phyloP scores from a whole-genome alignment of 2,888 invertebrate genomes.

The Caenorhabditis plicata region DNA sequence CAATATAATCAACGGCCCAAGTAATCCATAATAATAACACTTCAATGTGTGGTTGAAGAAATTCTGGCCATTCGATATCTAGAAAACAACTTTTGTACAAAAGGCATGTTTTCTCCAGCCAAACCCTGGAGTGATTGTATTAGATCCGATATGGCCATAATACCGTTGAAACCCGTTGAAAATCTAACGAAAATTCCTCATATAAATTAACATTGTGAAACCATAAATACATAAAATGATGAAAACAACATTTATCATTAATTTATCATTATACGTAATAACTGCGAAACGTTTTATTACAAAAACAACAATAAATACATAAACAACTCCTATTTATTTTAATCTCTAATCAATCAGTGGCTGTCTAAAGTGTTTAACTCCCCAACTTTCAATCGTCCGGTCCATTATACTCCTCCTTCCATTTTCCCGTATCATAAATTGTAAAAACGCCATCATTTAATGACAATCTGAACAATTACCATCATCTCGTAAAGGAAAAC shows the following conservation, averaged over 20 bases:
- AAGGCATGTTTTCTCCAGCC: background rate
- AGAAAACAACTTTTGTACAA: slow-evolving; percentile 1
- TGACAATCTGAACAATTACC: too few relatives aligned
- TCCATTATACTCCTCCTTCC: slow-evolving; percentile 16
- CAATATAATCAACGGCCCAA: slow-evolving; percentile 60
- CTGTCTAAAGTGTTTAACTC: background rate
- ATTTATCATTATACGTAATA: too few relatives aligned
- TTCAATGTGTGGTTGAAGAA: slow-evolving; percentile 61
- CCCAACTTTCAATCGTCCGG: background rate
- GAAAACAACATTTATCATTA: background rate
- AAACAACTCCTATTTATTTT: slow-evolving; percentile 2
- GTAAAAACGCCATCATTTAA: slow-evolving; percentile 44
- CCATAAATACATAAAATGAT: background rate
- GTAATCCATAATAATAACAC: slow-evolving; percentile 54
- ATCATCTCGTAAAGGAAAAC: too few relatives aligned
- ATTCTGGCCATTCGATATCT: slow-evolving; percentile 61
- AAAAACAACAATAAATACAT: background rate
- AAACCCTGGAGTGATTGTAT: slow-evolving; percentile 39
- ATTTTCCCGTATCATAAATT: slow-evolving; percentile 46
- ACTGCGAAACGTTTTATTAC: too few relatives aligned
- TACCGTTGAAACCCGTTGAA: background rate
- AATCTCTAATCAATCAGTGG: background rate
- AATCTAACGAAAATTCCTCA: background rate
- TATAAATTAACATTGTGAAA: background rate
- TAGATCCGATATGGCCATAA: slow-evolving; percentile 43